Conservation (phyloP, 2,888 invertebrate species). For the Strigamia crassipes region DNA sequence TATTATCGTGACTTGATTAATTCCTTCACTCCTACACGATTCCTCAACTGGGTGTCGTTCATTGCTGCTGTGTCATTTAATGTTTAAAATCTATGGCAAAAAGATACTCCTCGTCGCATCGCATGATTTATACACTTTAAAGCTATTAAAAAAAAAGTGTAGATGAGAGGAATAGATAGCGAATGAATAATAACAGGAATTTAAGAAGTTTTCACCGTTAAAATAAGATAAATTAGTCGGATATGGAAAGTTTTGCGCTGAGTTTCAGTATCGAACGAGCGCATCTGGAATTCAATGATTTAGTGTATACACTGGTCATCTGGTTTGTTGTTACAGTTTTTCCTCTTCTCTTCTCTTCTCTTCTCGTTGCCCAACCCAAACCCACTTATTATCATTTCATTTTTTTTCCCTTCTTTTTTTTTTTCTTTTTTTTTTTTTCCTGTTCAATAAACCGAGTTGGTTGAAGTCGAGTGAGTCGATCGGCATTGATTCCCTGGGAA, state of each 20-base stretch:
- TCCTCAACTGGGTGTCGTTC: slow-evolving; percentile 6
- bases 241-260: background rate
- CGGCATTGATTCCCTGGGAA: background rate
- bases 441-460: too few relatives aligned
- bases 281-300: slow-evolving; percentile 19
- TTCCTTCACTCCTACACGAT: background rate
- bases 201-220: background rate
- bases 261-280: background rate
- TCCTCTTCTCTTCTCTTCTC: background rate
- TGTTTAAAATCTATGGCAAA: slow-evolving; percentile 12
- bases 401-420: too few relatives aligned
- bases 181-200: slow-evolving; percentile 13
- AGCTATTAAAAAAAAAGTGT: slow-evolving; percentile 19
- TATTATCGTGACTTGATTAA: background rate
- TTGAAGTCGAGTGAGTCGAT: background rate
- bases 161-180: background rate
- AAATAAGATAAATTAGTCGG: slow-evolving; percentile 1
- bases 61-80: slow-evolving; percentile 23
- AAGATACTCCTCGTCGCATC: background rate
- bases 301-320: background rate
- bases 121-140: slow-evolving; percentile 10
- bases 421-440: too few relatives aligned
- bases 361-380: too few relatives aligned
- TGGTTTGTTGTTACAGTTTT: background rate
- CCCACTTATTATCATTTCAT: background rate